Percentiles rank a stretch among this genome's conserved stretches.
Evolutionary conservation across 2,888 invertebrate genomes (phyloP).

Genomic region (Galerucella pusilla): DNA sequence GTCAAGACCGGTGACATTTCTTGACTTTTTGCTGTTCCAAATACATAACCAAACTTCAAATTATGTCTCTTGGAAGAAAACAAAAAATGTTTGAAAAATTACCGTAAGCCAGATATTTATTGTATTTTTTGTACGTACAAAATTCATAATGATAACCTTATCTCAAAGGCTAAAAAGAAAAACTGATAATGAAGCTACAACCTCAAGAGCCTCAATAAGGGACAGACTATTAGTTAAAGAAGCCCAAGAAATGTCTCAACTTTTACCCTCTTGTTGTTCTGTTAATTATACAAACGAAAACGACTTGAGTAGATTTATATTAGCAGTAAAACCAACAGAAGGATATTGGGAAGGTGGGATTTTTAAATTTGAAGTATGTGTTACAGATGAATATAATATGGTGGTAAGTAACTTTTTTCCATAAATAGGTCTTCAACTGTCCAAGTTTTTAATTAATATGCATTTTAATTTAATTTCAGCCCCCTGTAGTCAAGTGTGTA

Average conservation of each 20-base stretch:
- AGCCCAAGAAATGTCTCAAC: slow-evolving; percentile 88
- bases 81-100: slow-evolving; percentile 24
- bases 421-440: not conserved
- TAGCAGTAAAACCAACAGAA: slow-evolving; percentile 85
- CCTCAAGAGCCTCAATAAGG: slow-evolving; percentile 75
- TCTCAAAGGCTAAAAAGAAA: slow-evolving; percentile 76
- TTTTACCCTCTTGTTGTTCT: slow-evolving; percentile 82
- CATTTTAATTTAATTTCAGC: slow-evolving; percentile 71
- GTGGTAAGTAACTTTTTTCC: slow-evolving; percentile 73
- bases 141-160: slow-evolving; percentile 74
- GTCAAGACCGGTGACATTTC: not conserved
- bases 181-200: slow-evolving; percentile 64
- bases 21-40: not conserved
- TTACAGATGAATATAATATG: slow-evolving; percentile 97
- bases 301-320: slow-evolving; percentile 80
- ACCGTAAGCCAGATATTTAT: slow-evolving; percentile 9
- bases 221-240: slow-evolving; percentile 85
- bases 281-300: slow-evolving; percentile 86
- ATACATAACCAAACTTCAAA: slow-evolving; percentile 28
- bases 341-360: slow-evolving; percentile 89
- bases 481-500: slow-evolving; percentile 89
- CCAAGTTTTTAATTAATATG: slow-evolving; percentile 9
- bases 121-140: slow-evolving; percentile 12
- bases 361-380: slow-evolving; percentile 86
- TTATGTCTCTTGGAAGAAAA: slow-evolving; percentile 20